A percentile compares a stretch with the other conserved stretches of the same genome.
These are phyloP conservation scores for Enteromius argenteus DNA, from an alignment of 2,797 vertebrate genomes.

Conservation along the genomic window DNA sequence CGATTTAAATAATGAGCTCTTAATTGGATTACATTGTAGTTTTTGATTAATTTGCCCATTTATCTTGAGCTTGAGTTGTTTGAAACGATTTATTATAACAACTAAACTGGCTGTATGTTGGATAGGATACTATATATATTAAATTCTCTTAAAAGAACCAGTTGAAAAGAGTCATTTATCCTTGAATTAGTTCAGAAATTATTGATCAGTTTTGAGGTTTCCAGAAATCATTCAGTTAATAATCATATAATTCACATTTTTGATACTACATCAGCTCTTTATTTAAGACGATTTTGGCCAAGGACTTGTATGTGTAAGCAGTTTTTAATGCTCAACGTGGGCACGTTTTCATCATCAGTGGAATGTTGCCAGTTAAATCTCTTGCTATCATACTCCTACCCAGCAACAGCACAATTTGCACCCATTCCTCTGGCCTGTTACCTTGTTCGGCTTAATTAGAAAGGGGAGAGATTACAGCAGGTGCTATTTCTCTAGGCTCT, in stretches of 20 bases:
- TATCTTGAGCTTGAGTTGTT: not conserved
- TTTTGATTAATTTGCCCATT: not conserved
- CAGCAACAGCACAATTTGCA: slow-evolving; percentile 25
- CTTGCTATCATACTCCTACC: not conserved
- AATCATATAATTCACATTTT: not conserved
- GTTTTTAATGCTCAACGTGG: slow-evolving; percentile 1
- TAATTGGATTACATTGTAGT: slow-evolving; percentile 1
- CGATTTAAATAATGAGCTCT: not conserved
- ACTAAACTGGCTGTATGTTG: not conserved
- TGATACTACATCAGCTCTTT: not conserved
- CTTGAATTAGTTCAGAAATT: not conserved
- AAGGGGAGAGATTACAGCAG: slow-evolving; percentile 50
- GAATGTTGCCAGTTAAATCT: slow-evolving; percentile 6
- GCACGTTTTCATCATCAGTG: slow-evolving; percentile 9
- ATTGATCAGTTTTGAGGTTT: not conserved
- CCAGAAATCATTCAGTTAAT: not conserved
- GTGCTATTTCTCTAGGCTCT: slow-evolving; percentile 50
- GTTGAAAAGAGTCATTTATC: not conserved
- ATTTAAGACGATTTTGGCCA: not conserved
- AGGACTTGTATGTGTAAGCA: not conserved
- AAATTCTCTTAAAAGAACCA: not conserved
- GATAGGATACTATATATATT: not conserved
- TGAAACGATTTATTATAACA: not conserved
- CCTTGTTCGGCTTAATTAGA: slow-evolving; percentile 52
- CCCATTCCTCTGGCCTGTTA: slow-evolving; percentile 1